Evolutionary conservation across 2,113 vertebrate species (phyloP).

Genomic region (Opisthocomus hoazin): DNA sequence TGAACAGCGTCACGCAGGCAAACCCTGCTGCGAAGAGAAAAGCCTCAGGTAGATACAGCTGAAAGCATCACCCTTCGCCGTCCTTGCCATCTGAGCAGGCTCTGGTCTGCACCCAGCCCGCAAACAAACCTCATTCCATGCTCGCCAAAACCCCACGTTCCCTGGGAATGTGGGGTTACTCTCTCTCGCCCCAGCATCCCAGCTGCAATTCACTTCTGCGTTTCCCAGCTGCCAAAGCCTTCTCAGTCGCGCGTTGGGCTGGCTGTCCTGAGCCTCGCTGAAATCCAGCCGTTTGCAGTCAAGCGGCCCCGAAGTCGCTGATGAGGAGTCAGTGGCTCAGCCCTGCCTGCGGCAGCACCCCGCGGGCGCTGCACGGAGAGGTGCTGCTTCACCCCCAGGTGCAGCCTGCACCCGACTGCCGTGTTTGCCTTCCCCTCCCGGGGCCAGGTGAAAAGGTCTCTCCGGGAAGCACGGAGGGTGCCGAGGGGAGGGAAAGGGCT

Average conservation of each 20-base stretch:
- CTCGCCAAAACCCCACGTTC: accelerated
- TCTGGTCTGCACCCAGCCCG: background rate
- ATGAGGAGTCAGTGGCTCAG: accelerated
- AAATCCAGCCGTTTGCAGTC: background rate
- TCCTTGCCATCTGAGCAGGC: background rate
- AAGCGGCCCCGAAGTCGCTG: background rate
- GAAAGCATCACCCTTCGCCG: background rate
- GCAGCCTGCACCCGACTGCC: background rate
- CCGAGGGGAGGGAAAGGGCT: background rate
- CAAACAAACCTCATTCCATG: no score
- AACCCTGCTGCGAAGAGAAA: background rate
- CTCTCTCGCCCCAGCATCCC: background rate
- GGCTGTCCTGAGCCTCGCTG: background rate
- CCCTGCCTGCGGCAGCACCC: background rate
- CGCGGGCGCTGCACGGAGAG: accelerated
- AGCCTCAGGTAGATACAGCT: background rate
- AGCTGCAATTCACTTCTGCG: no score
- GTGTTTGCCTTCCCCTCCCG: background rate
- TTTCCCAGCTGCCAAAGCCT: background rate
- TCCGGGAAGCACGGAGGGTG: background rate
- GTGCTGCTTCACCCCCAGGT: background rate
- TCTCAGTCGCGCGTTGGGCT: accelerated
- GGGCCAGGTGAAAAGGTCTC: background rate
- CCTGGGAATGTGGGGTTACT: background rate
- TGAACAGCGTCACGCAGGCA: background rate